Evolutionary conservation across 1,140 invertebrate genomes (phyloP).

Genomic region (Hylyphantes graminicola): DNA sequence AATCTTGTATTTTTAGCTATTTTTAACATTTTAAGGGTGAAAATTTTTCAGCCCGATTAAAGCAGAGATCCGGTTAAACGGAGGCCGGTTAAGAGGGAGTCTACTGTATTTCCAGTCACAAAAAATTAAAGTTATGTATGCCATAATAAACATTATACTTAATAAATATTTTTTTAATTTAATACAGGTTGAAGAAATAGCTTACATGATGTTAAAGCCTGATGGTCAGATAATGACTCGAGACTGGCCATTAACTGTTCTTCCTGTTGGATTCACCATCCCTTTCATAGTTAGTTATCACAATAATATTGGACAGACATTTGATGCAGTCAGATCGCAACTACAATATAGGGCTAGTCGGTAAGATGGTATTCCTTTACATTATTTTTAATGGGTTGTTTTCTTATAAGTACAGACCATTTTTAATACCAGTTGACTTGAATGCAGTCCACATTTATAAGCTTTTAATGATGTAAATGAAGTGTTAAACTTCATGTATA

Average conservation of each 20-base stretch:
- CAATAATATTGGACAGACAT: constrained; percentile 69
- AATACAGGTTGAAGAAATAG: constrained; percentile 69
- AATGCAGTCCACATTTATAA: background rate
- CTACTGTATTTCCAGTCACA: too few relatives aligned
- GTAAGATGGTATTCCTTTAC: constrained; percentile 60
- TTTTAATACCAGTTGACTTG: background rate
- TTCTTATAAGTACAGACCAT: background rate
- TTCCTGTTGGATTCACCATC: constrained; percentile 69
- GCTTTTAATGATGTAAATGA: background rate
- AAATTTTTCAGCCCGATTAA: too few relatives aligned
- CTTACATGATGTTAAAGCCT: constrained; percentile 69
- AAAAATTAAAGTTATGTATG: too few relatives aligned
- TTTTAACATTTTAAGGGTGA: too few relatives aligned
- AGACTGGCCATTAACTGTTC: constrained; percentile 63
- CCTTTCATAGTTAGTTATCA: constrained; percentile 68
- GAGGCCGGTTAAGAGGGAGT: too few relatives aligned
- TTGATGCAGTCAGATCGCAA: constrained; percentile 67
- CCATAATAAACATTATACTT: too few relatives aligned
- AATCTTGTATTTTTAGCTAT: too few relatives aligned
- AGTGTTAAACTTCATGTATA: too few relatives aligned
- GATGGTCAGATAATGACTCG: constrained; percentile 64
- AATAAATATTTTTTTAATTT: too few relatives aligned
- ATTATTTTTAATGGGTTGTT: constrained; percentile 15
- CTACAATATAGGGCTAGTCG: constrained; percentile 68
- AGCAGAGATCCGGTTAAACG: too few relatives aligned